Evolutionary conservation across 2,113 vertebrate species (phyloP), one percentile per base, ranked within the genome.

Genomic region (Cygnus buccinator): DNA sequence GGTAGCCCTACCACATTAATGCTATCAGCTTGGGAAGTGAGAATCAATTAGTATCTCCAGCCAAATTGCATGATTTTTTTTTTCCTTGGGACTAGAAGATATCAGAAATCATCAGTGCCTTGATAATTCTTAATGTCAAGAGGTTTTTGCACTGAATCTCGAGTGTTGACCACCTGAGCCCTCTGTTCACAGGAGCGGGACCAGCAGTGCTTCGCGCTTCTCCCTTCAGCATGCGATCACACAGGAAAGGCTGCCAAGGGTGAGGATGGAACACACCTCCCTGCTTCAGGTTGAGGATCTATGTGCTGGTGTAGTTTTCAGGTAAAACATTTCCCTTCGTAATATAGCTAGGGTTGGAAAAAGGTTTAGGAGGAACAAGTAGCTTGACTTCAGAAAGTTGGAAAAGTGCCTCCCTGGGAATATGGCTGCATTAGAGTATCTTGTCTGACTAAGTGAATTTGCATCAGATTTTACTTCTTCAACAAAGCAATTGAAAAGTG

Each of bases 401-500:
- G 75, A 83, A 29, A 88, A 88, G 63, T 89, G 76, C 63, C 78
- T 87, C 77, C n/a, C 63, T 79, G 71, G 87, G 77, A 91, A 89
- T 19, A 87, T 43, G 58, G 46, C 61, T 79, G 48, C 13, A 37
- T 74, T 90, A 83, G 73, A 50, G 75, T 3, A 3, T 88, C 87
- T 87, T 77, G 90, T 57, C 52, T 86, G 65, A 67, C 84, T 90
- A 71, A 74, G 54, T 67, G 85, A 86, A 78, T 94, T 78, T 86
- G 43, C 73, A 84, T 78, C 70, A 94, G 80, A 86, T 78, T 93
- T 84, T 87, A 46, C 90, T 89, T 58, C 59, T 92, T 90, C 72
- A 93, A 90, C 79, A 94, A 87, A 89, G 88, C 67, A 86, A 55
- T 90, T 88, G 9, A 81, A 66, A 84, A 93, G 20, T 74, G 88